These are phyloP conservation scores for Hirundo rustica DNA, from an alignment of 2,797 vertebrate genomes.

Conservation along the genomic window DNA sequence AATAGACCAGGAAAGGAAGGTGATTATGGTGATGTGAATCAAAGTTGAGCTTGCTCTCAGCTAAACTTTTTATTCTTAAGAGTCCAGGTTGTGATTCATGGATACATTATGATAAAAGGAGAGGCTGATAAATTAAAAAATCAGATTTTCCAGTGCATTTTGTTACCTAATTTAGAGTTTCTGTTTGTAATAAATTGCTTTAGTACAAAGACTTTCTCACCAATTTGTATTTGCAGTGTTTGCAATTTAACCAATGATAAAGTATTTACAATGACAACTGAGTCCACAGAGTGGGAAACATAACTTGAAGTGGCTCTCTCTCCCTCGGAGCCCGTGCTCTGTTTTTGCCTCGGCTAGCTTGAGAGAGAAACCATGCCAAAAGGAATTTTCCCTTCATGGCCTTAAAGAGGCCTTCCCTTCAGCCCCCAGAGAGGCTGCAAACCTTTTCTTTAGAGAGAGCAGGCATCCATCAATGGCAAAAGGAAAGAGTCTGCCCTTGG, in stretches of 20 bases:
- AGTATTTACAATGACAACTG: neutral
- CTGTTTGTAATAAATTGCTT: neutral
- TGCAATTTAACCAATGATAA: neutral
- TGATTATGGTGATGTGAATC: neutral
- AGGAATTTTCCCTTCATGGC: no score
- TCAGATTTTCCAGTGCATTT: neutral
- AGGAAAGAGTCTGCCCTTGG: no score
- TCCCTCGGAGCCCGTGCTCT: no score
- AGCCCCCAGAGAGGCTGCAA: no score
- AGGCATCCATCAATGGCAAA: no score
- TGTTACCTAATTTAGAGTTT: neutral
- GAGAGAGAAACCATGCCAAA: no score
- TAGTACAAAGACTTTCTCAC: neutral
- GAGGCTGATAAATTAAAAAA: neutral
- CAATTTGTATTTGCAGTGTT: neutral
- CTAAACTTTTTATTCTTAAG: neutral
- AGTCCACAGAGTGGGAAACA: neutral
- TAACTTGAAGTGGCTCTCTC: no score
- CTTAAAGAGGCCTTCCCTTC: no score
- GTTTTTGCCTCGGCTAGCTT: no score
- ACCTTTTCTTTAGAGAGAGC: no score
- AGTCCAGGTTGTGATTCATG: neutral
- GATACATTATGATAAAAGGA: neutral
- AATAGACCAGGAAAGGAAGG: neutral
- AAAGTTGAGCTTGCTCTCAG: neutral